Evolutionary conservation across 2,113 vertebrate species (phyloP).

Genomic region (Physeter macrocephalus): DNA sequence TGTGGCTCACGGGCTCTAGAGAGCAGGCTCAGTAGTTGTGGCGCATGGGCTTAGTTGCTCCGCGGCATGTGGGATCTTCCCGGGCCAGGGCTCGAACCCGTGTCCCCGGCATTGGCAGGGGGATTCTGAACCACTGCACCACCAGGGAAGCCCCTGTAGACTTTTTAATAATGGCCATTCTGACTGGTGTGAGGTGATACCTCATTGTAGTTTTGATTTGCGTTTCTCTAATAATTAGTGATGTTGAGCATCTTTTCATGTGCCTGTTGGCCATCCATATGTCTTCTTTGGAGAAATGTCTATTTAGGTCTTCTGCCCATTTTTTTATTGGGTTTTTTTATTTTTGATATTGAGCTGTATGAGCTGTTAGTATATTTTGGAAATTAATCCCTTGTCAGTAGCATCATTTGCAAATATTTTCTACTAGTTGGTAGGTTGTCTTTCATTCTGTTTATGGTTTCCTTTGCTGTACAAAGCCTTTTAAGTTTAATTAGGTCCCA

Average conservation of each 20-base stretch:
- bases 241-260: neutral
- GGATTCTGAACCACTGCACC: no score
- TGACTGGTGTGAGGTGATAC: no score
- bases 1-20: no score
- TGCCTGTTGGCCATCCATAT: neutral
- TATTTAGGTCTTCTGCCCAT: neutral
- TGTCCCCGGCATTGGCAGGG: no score
- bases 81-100: no score
- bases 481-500: neutral
- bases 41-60: no score
- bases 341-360: neutral
- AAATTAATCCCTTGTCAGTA: neutral
- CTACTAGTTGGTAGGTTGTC: neutral
- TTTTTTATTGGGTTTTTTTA: neutral
- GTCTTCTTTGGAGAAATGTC: neutral
- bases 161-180: no score
- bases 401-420: neutral
- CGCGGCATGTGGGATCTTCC: no score
- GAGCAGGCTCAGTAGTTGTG: no score
- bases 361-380: neutral
- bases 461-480: neutral
- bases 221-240: neutral
- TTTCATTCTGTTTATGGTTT: neutral
- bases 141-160: no score
- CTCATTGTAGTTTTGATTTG: neutral